Evolutionary conservation across 2,113 vertebrate species (phyloP).

Genomic region (Poicephalus meyeri): DNA sequence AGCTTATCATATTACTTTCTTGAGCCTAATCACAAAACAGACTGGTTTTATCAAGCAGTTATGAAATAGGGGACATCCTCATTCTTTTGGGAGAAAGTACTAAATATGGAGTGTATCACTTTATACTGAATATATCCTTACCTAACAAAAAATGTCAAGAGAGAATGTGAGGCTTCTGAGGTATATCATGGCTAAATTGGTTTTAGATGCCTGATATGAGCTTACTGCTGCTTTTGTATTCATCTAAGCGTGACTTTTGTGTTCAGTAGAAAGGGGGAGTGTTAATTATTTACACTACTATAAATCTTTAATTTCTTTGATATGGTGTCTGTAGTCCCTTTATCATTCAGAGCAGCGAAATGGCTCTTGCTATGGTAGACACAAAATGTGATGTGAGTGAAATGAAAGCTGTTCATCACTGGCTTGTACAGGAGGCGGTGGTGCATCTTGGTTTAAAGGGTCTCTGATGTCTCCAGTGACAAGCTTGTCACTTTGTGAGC

Average conservation of each 20-base stretch:
- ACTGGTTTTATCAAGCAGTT: not conserved
- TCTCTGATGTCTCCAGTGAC: not conserved
- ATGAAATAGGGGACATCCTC: not conserved
- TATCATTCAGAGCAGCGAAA: not conserved
- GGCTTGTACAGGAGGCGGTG: not conserved
- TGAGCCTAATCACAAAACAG: not conserved
- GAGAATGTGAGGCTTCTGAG: not conserved
- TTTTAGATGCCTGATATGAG: not conserved
- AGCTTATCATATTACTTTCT: not conserved
- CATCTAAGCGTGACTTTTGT: slow-evolving; percentile 15
- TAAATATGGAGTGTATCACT: not conserved
- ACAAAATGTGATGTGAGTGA: not conserved
- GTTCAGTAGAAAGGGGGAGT: not conserved
- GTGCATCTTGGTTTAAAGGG: not conserved
- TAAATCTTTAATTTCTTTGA: slow-evolving; percentile 25
- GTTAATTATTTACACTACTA: slow-evolving; percentile 51
- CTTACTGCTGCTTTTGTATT: slow-evolving; percentile 14
- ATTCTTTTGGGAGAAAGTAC: not conserved
- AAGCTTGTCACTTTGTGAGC: not conserved
- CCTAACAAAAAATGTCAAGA: not conserved
- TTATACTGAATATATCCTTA: not conserved
- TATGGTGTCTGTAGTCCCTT: not conserved
- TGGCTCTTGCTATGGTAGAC: not conserved
- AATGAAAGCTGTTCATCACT: slow-evolving; percentile 1
- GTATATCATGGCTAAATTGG: not conserved